Conservation (phyloP, 2,888 invertebrate species). For the Diabrotica balteata region DNA sequence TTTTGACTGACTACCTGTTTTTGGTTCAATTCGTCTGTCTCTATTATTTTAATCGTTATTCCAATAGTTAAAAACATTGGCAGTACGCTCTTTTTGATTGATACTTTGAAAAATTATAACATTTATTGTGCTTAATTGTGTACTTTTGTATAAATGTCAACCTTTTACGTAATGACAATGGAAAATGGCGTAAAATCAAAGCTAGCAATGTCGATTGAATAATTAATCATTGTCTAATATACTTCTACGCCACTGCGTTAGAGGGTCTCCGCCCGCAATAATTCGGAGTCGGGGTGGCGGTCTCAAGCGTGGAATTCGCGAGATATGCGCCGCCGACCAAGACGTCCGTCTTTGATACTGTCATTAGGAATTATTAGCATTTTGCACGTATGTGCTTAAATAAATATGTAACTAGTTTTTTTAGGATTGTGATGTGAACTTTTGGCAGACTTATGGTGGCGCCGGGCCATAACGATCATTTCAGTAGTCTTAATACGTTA, state of each 20-base stretch:
- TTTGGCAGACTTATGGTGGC: slow-evolving; percentile 14
- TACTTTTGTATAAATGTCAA: too few species aligned
- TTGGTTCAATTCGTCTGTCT: too few species aligned
- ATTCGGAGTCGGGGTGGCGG: slow-evolving; percentile 44
- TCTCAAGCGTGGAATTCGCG: slow-evolving; percentile 45
- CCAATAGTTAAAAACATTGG: too few species aligned
- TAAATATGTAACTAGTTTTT: slow-evolving; percentile 32
- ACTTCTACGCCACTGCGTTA: not conserved
- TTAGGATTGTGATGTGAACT: slow-evolving; percentile 11
- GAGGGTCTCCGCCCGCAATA: slow-evolving; percentile 35
- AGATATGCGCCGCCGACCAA: slow-evolving; percentile 48
- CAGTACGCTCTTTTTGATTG: too few species aligned
- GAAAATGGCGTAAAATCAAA: too few species aligned
- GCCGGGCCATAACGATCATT: slow-evolving; percentile 11
- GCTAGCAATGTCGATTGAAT: too few species aligned
- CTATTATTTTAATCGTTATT: too few species aligned
- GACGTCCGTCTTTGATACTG: slow-evolving; percentile 41
- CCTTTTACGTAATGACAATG: too few species aligned
- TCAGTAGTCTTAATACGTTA: not conserved
- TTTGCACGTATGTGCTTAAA: slow-evolving; percentile 31
- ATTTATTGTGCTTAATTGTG: too few species aligned
- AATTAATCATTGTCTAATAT: too few species aligned
- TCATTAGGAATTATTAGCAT: slow-evolving; percentile 35
- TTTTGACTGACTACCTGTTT: too few species aligned
- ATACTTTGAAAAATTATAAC: too few species aligned